A percentile compares a stretch with the other conserved stretches of the same genome.
phyloP scores from a whole-genome alignment of 2,113 vertebrate genomes.

The Verasper variegatus region DNA sequence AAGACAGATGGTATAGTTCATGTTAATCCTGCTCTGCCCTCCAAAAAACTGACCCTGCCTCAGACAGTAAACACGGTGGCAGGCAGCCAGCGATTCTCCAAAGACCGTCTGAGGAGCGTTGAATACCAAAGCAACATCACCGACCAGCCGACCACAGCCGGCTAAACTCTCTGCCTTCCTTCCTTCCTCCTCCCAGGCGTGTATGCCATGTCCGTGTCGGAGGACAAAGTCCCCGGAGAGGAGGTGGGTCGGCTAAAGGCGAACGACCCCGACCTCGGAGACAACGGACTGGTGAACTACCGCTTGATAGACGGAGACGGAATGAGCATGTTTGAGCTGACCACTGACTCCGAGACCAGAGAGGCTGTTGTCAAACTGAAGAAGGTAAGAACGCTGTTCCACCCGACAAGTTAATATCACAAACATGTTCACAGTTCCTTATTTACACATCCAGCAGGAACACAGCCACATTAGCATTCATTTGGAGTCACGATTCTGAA shows the following conservation, averaged over 20 bases:
- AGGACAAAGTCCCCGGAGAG: conserved; percentile 92
- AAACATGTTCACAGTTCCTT: too few species aligned
- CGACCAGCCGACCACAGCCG: too few species aligned
- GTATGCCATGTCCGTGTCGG: conserved; percentile 93
- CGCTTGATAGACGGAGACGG: conserved; percentile 93
- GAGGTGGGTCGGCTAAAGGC: conserved; percentile 95
- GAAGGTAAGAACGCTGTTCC: conserved; percentile 83
- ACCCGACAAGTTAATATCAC: too few species aligned
- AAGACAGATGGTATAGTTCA: conserved; percentile 68
- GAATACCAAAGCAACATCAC: conserved; percentile 20
- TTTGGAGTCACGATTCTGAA: not conserved
- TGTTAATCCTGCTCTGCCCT: conserved; percentile 61
- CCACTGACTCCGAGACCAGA: conserved; percentile 92
- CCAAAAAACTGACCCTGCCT: conserved; percentile 57
- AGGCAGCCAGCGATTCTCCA: conserved; percentile 28
- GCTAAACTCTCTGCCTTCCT: not conserved
- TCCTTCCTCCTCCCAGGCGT: conserved; percentile 84
- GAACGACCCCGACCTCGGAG: conserved; percentile 93
- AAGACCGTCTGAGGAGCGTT: conserved; percentile 29
- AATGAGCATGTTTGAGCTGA: conserved; percentile 89
- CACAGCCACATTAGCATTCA: not conserved
- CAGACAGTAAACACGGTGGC: conserved; percentile 63
- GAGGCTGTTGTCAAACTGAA: conserved; percentile 96
- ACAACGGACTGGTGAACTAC: conserved; percentile 94
- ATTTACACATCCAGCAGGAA: too few species aligned